These are phyloP conservation scores for Aurelia sp. DNA, from an alignment of 30 jellyfish, hydroid and myxozoan genomes.

Conservation along the genomic window DNA sequence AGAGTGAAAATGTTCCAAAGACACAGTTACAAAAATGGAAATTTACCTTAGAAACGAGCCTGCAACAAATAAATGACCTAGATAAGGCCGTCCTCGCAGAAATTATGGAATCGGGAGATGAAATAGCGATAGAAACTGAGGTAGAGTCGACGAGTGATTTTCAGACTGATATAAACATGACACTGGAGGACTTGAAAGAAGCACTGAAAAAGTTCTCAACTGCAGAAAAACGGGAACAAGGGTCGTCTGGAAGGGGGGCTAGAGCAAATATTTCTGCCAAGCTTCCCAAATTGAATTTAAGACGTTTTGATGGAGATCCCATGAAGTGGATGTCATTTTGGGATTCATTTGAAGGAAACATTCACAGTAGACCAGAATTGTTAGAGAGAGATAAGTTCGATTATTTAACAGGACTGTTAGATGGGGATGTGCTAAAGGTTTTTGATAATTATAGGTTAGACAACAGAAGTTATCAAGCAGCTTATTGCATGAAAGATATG, in stretches of 20 bases:
- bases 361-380: conserved; percentile 3
- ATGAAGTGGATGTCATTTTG: background rate
- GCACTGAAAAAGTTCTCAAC: too few species aligned
- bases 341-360: conserved; percentile 20
- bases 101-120: conserved; percentile 4
- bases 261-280: background rate
- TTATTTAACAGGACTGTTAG: background rate
- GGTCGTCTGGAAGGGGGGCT: background rate
- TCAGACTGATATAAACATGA: background rate
- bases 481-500: too few species aligned
- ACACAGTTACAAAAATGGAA: conserved; percentile 3
- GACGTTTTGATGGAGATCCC: conserved; percentile 3
- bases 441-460: too few species aligned
- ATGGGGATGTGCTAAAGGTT: background rate
- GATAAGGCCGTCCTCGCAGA: conserved; percentile 2
- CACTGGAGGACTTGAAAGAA: background rate
- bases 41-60: conserved; percentile 3
- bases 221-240: too few species aligned
- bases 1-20: background rate
- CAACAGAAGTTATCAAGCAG: too few species aligned
- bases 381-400: conserved; percentile 9
- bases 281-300: background rate
- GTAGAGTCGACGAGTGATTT: background rate
- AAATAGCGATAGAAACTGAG: conserved; percentile 7
- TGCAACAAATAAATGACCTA: conserved; percentile 3